These are phyloP conservation scores for Gonioctena quinquepunctata DNA, from an alignment of 1,140 invertebrate species.

Conservation along the genomic window DNA sequence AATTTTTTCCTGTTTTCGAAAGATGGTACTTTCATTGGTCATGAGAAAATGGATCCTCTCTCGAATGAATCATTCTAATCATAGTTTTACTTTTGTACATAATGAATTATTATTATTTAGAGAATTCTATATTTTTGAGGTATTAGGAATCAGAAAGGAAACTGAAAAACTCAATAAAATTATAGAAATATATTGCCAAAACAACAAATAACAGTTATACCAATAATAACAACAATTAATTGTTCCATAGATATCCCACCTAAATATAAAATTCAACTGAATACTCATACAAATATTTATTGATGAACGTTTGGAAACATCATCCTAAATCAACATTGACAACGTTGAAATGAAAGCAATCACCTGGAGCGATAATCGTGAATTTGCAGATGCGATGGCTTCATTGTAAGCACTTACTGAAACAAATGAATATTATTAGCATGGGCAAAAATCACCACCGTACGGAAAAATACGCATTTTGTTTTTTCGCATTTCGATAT, in stretches of 20 bases:
- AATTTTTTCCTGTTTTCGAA: no score
- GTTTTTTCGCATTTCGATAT: no score
- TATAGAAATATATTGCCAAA: slow-evolving; percentile 8
- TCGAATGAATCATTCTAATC: no score
- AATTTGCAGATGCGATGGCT: neutral
- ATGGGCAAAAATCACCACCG: no score
- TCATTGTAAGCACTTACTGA: neutral
- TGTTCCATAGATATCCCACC: neutral
- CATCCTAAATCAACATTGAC: neutral
- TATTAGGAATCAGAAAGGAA: no score
- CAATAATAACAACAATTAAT: neutral
- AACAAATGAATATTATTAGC: neutral
- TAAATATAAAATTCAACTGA: neutral
- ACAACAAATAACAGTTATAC: slow-evolving; percentile 8
- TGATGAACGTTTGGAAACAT: neutral
- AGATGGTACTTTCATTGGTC: no score
- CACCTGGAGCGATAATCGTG: neutral
- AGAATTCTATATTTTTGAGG: no score
- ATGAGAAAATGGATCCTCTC: no score
- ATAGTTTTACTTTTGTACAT: no score
- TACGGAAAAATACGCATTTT: no score
- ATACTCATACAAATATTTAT: no score
- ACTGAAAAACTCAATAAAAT: neutral
- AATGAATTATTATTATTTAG: no score
- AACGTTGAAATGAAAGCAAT: neutral